Percentiles rank a stretch among this genome's conserved stretches.
phyloP scores from a whole-genome alignment of 2,888 invertebrate genomes.

The Rhogogaster chlorosoma region DNA sequence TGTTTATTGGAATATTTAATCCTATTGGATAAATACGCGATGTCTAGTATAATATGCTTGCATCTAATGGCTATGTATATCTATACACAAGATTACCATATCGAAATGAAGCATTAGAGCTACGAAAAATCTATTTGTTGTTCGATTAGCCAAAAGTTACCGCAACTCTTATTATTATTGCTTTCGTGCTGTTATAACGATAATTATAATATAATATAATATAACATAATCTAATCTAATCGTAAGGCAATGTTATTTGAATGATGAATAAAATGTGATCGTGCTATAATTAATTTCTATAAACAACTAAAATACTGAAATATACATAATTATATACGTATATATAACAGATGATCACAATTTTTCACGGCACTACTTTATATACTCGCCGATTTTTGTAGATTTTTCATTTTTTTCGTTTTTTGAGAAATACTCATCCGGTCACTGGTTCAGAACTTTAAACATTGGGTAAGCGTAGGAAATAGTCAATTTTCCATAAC shows the following conservation, averaged over 20 bases:
- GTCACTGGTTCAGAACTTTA: not conserved
- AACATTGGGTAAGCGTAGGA: not conserved
- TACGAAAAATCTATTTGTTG: not conserved
- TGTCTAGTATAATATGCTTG: not conserved
- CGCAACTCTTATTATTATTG: not conserved
- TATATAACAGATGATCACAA: slow-evolving; percentile 24
- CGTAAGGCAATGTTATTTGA: not conserved
- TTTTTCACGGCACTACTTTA: not conserved
- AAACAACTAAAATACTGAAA: slow-evolving; percentile 30
- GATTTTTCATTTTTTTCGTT: not conserved
- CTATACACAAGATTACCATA: not conserved
- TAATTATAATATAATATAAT: not conserved
- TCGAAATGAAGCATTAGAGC: not conserved
- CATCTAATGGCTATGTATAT: not conserved
- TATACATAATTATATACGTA: not conserved
- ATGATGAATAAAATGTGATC: slow-evolving; percentile 4
- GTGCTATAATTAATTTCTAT: not conserved
- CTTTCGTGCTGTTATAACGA: not conserved
- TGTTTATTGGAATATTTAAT: slow-evolving; percentile 2
- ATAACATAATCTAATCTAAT: not conserved
- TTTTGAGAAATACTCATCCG: not conserved
- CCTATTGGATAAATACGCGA: not conserved
- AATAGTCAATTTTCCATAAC: slow-evolving; percentile 4
- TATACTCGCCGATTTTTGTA: not conserved
- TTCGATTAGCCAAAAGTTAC: not conserved